phyloP scores from a whole-genome alignment of 1,140 invertebrate genomes.

The Contarinia nasturtii region DNA sequence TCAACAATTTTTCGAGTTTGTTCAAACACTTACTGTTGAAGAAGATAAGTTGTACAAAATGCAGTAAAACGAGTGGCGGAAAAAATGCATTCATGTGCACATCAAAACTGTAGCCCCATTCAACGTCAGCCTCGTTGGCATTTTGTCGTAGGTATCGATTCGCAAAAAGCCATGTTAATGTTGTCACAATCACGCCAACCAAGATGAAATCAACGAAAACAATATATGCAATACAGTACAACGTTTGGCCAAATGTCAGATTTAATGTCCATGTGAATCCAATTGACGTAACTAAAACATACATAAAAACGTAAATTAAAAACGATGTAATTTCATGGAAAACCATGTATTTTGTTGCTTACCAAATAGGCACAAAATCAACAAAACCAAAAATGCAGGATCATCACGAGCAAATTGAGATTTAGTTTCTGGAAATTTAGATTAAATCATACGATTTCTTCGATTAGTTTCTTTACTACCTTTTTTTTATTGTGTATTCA shows the following conservation, averaged over 20 bases:
- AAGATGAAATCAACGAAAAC: constrained; percentile 89
- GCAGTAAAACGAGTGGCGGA: constrained; percentile 81
- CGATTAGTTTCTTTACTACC: no score
- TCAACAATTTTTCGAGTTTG: no score
- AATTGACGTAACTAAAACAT: constrained; percentile 69
- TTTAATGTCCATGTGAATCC: constrained; percentile 70
- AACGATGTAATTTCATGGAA: no score
- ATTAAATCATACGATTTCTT: no score
- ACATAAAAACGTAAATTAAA: no score
- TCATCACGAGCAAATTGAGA: constrained; percentile 98
- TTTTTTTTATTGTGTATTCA: background rate
- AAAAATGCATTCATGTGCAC: constrained; percentile 98
- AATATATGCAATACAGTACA: constrained; percentile 80
- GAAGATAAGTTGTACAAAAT: constrained; percentile 80
- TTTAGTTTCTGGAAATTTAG: constrained; percentile 78
- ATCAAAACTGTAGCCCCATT: constrained; percentile 98
- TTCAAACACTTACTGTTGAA: constrained; percentile 73
- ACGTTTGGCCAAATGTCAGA: constrained; percentile 53
- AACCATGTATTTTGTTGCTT: constrained; percentile 7
- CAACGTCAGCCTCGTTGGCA: constrained; percentile 55
- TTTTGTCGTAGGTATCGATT: constrained; percentile 76
- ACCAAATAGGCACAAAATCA: constrained; percentile 74
- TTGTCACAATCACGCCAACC: constrained; percentile 72
- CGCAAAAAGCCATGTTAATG: constrained; percentile 63
- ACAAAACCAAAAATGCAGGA: constrained; percentile 90